These are phyloP conservation scores for Paraescarpia echinospica DNA, from an alignment of 1,140 invertebrate genomes.

Conservation along the genomic window DNA sequence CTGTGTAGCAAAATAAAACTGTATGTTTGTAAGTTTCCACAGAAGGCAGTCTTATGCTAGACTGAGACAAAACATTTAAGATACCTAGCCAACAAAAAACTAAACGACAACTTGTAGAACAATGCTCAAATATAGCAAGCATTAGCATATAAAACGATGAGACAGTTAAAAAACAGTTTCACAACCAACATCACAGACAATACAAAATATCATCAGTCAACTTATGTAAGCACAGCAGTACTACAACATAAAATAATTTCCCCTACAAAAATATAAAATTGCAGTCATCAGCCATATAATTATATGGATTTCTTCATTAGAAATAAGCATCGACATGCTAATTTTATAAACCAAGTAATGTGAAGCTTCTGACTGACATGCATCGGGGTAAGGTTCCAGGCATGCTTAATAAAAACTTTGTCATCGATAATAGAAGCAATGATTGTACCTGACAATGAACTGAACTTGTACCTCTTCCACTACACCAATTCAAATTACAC, in stretches of 20 bases:
- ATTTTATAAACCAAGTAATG: not conserved
- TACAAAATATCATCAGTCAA: not conserved
- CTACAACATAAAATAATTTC: not conserved
- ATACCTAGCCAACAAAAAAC: not conserved
- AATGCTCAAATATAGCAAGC: conserved; percentile 5
- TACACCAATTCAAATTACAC: not conserved
- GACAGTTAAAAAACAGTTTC: not conserved
- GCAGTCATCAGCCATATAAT: not conserved
- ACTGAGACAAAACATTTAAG: not conserved
- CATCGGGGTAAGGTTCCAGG: not conserved
- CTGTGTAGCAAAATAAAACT: no score
- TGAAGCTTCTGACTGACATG: not conserved
- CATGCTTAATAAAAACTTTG: not conserved
- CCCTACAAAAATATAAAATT: not conserved
- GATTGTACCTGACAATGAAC: not conserved
- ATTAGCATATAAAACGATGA: not conserved
- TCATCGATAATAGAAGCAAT: not conserved
- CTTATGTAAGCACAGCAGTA: not conserved
- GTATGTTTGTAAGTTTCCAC: not conserved
- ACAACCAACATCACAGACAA: not conserved
- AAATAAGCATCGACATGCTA: not conserved
- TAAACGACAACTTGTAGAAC: not conserved
- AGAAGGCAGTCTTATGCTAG: not conserved
- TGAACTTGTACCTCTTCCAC: not conserved
- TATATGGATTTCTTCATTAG: not conserved